A percentile compares a stretch with the other conserved stretches of the same genome.
phyloP scores from a whole-genome alignment of 1,140 invertebrate species.

The Papilio machaon region DNA sequence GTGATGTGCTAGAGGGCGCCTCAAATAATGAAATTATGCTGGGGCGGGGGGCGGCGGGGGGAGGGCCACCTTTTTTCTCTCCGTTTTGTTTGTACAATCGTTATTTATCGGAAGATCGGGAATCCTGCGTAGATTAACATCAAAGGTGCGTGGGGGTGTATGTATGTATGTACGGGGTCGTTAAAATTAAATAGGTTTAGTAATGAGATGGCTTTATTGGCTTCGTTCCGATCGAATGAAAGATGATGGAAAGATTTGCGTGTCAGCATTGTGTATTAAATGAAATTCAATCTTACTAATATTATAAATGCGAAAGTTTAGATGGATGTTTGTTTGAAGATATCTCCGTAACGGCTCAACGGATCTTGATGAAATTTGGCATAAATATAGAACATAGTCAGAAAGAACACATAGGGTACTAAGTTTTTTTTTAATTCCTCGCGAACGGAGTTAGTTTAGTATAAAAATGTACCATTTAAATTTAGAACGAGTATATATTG shows the following conservation, averaged over 20 bases:
- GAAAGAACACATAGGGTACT: too few relatives aligned
- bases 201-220: conserved; percentile 48
- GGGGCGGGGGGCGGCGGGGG: conserved; percentile 42
- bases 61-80: conserved; percentile 50
- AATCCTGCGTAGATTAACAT: conserved; percentile 67
- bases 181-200: conserved; percentile 63
- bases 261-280: background rate
- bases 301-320: too few relatives aligned
- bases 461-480: too few relatives aligned
- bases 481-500: too few relatives aligned
- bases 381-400: too few relatives aligned
- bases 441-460: too few relatives aligned
- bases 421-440: too few relatives aligned
- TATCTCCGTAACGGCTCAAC: too few relatives aligned
- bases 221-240: conserved; percentile 35
- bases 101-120: conserved; percentile 73
- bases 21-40: conserved; percentile 77
- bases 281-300: background rate
- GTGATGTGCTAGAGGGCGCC: conserved; percentile 52
- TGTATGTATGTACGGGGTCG: conserved; percentile 55
- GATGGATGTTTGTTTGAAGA: too few relatives aligned
- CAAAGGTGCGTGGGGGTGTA: conserved; percentile 62
- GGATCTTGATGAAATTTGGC: too few relatives aligned
- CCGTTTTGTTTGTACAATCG: conserved; percentile 70
- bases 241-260: background rate